These are phyloP conservation scores for Passer domesticus DNA, from an alignment of 2,113 vertebrate genomes.

Conservation along the genomic window DNA sequence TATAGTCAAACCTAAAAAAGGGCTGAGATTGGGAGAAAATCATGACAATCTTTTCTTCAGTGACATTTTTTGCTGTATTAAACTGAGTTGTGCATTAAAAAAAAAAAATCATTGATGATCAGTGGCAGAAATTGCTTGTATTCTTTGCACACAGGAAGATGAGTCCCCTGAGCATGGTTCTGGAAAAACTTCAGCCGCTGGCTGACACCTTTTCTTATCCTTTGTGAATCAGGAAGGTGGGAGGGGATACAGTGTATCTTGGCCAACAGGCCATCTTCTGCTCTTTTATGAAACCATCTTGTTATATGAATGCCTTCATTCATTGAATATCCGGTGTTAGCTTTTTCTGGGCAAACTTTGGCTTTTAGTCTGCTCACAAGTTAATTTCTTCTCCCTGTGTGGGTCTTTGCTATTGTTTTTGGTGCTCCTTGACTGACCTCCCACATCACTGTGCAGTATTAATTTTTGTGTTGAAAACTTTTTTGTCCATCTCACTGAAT, in stretches of 20 bases:
- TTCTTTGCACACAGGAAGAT: not conserved
- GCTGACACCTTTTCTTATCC: not conserved
- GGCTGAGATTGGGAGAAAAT: not conserved
- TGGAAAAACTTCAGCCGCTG: accelerated
- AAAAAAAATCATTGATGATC: not conserved
- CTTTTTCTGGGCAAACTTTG: not conserved
- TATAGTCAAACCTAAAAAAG: not conserved
- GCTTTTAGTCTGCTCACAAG: not conserved
- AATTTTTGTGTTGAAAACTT: not conserved
- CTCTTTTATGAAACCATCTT: not conserved
- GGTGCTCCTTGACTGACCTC: not conserved
- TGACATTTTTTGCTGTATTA: not conserved
- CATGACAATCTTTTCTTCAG: not conserved
- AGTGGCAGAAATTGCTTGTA: not conserved
- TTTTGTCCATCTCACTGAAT: not conserved
- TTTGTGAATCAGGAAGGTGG: not conserved
- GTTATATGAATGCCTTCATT: not conserved
- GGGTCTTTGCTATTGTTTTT: not conserved
- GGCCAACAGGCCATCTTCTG: not conserved
- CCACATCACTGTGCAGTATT: not conserved
- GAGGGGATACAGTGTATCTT: not conserved
- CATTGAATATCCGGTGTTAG: not conserved
- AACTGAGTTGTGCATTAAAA: not conserved
- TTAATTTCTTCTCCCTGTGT: not conserved
- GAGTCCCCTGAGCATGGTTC: not conserved